These are phyloP conservation scores for Pyrrhosoma nymphula DNA, from an alignment of 2,888 invertebrate species.

Conservation along the genomic window DNA sequence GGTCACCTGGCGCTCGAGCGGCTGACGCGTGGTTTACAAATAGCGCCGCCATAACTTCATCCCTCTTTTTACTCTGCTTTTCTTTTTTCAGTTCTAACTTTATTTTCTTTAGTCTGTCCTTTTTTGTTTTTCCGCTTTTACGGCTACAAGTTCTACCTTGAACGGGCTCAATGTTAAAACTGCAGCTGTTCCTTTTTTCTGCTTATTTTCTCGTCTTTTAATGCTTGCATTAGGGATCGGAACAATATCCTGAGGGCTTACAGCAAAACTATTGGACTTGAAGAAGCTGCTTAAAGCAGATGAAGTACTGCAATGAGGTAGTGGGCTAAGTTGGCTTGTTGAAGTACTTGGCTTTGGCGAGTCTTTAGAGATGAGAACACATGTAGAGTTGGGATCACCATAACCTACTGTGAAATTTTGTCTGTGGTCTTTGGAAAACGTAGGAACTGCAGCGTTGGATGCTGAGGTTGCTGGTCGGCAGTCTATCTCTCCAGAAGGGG, in stretches of 20 bases:
- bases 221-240: not conserved
- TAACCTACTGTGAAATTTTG: not conserved
- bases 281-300: not conserved
- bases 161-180: slow-evolving; percentile 18
- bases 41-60: too few relatives aligned
- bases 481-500: not conserved
- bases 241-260: not conserved
- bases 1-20: too few relatives aligned
- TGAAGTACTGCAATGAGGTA: not conserved
- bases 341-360: too few relatives aligned
- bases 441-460: too few relatives aligned
- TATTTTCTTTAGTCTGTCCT: not conserved
- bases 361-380: not conserved
- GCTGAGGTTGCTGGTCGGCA: not conserved
- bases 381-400: not conserved
- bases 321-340: not conserved
- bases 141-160: not conserved
- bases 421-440: too few relatives aligned
- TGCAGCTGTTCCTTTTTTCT: not conserved
- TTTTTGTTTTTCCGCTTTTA: not conserved
- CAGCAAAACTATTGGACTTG: not conserved
- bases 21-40: too few relatives aligned
- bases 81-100: not conserved
- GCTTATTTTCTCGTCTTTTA: not conserved
- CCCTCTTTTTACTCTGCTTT: not conserved